Conservation (phyloP, 2,888 invertebrate species). For the Oxytorus armatus region DNA sequence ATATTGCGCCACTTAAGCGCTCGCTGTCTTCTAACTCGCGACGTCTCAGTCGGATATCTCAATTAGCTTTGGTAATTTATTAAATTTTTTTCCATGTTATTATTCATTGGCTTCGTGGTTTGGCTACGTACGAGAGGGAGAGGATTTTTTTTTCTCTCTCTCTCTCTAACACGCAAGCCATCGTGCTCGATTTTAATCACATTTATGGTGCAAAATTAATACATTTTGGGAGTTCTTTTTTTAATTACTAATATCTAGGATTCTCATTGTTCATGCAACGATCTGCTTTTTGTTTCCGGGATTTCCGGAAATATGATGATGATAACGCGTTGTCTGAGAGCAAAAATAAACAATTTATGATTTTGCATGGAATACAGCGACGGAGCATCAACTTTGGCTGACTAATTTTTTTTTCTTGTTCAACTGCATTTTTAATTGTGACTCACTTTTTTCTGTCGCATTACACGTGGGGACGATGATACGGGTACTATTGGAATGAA, state of each 20-base stretch:
- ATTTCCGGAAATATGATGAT: not conserved
- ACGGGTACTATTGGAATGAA: slow-evolving; percentile 1
- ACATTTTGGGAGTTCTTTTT: not conserved
- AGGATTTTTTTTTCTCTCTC: slow-evolving; percentile 9
- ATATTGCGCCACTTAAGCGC: slow-evolving; percentile 93
- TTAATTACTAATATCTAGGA: not conserved
- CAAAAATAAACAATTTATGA: not conserved
- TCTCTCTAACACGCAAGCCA: slow-evolving; percentile 8
- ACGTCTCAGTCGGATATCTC: slow-evolving; percentile 93
- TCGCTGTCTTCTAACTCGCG: slow-evolving; percentile 91
- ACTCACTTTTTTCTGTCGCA: not conserved
- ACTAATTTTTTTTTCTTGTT: slow-evolving; percentile 2
- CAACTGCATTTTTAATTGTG: not conserved
- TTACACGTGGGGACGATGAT: not conserved
- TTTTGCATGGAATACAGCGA: slow-evolving; percentile 22
- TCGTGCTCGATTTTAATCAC: slow-evolving; percentile 34
- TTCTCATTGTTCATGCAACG: not conserved
- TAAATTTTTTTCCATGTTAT: slow-evolving; percentile 60
- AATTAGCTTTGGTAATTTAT: slow-evolving; percentile 91
- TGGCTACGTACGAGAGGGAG: slow-evolving; percentile 5
- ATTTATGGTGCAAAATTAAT: slow-evolving; percentile 4
- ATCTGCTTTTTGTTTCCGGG: not conserved
- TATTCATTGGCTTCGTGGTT: slow-evolving; percentile 39
- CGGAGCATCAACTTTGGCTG: not conserved
- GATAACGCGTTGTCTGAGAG: not conserved